Evolutionary conservation across 2,113 vertebrate genomes (phyloP), one percentile per base, ranked within the genome.

Genomic region (Promerops cafer): DNA sequence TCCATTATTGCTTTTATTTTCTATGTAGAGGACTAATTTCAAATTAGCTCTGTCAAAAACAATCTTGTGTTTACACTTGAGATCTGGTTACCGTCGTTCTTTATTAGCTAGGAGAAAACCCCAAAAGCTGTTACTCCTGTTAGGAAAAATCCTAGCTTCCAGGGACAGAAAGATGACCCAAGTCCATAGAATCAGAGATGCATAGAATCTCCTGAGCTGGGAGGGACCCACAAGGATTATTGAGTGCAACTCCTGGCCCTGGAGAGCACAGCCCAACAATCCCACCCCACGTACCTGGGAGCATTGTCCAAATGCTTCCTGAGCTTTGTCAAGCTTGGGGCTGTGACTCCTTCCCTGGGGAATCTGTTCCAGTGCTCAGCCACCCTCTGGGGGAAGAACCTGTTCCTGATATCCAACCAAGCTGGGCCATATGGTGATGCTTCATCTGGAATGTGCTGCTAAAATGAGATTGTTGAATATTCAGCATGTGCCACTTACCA

Each of bases 121-220:
- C 10, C 28, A 3, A 37, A 82, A 82, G 35, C 10, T 87, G 23
- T 54, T 81, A 30, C 10, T 81, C 23, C 31, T 81, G 30, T 57
- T 56, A 31, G 44, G 35, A 76, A 76, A 80, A 71, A 63, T 59
- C 54, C 9, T 60, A n/a, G 13, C 72, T 96, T 93, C 13, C 66
- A 84, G 93, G 83, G 93, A 76, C 71, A 80, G 87, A 65, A 90
- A 84, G 95, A 85, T 53, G 86, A 78, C 52, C 40, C 78, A 74
- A 60, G 50, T 30, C 76, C 18, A 16, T 8, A 11, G 28, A 45
- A 30, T 45, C 44, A 27, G 6, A 37, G 31, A 31, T 28, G 5
- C 8, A 28, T 8, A 82, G 47, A 83, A 35, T 13, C 28, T 63
- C 18, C 49, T 69, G 60, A 75, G 45, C 45, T 66, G 45, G 23